A percentile compares a stretch with the other conserved stretches of the same genome.
These are phyloP conservation scores for Anniella stebbinsi DNA, from an alignment of 2,797 vertebrate species.

Conservation along the genomic window DNA sequence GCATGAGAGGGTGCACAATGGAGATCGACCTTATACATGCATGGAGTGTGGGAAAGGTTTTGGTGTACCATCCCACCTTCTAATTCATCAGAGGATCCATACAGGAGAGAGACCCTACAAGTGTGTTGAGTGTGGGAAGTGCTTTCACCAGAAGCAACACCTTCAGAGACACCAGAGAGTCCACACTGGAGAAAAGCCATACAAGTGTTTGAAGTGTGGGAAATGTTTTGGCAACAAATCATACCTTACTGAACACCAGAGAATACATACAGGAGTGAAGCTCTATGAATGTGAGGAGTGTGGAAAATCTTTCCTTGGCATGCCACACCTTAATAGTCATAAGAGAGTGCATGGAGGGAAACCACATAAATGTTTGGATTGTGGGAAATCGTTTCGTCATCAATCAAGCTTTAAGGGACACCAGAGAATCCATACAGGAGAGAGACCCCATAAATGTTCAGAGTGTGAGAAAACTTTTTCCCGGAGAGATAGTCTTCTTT, in stretches of 20 bases:
- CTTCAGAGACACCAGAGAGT: neutral
- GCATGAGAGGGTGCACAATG: neutral
- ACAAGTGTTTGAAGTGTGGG: too few species aligned
- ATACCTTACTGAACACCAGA: neutral
- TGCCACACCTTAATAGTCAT: neutral
- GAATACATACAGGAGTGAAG: neutral
- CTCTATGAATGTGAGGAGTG: neutral
- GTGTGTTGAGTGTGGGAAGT: neutral
- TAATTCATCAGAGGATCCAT: conserved; percentile 47
- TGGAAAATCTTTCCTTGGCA: conserved; percentile 26
- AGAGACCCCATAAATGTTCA: too few species aligned
- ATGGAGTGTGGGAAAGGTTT: neutral
- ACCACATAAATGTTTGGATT: too few species aligned
- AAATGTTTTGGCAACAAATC: too few species aligned
- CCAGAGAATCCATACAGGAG: too few species aligned
- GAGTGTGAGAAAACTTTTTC: too few species aligned
- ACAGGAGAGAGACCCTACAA: neutral
- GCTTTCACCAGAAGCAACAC: neutral
- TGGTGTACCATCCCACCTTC: neutral
- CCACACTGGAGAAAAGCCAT: neutral
- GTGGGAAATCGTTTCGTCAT: neutral
- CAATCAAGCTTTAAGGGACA: conserved; percentile 15
- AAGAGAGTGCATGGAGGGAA: too few species aligned
- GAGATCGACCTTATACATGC: neutral
- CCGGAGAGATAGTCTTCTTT: too few species aligned